A percentile compares a stretch with the other conserved stretches of the same genome.
Evolutionary conservation across 2,797 vertebrate species (phyloP).

Genomic region (Brachyalestes nurse): DNA sequence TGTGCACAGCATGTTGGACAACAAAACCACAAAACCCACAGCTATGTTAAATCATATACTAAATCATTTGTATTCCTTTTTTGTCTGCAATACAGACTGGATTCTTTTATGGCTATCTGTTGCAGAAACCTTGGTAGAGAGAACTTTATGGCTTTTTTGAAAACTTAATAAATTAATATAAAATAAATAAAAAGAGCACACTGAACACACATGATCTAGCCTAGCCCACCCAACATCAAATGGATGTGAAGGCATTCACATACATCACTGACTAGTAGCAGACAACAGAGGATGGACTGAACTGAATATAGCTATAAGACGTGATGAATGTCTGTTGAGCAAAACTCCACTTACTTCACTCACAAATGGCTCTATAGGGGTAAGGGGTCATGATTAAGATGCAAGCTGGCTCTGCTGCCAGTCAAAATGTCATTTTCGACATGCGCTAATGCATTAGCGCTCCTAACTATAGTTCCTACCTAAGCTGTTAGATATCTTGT

Average conservation of each 20-base stretch:
- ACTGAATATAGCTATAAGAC: background rate
- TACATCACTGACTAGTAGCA: background rate
- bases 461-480: background rate
- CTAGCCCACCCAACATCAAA: background rate
- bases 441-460: conserved; percentile 2
- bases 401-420: conserved; percentile 7
- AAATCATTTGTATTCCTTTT: background rate
- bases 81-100: background rate
- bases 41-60: background rate
- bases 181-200: conserved; percentile 1
- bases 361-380: background rate
- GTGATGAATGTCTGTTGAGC: conserved; percentile 12
- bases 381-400: conserved; percentile 20
- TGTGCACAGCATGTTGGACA: background rate
- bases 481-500: conserved; percentile 3
- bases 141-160: background rate
- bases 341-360: background rate
- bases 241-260: background rate
- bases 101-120: background rate
- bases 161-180: background rate
- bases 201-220: background rate
- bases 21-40: background rate
- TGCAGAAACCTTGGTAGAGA: background rate
- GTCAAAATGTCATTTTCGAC: conserved; percentile 23
- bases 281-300: conserved; percentile 10